These are phyloP conservation scores for Cydia strobilella DNA, from an alignment of 1,140 invertebrate genomes.

Conservation along the genomic window DNA sequence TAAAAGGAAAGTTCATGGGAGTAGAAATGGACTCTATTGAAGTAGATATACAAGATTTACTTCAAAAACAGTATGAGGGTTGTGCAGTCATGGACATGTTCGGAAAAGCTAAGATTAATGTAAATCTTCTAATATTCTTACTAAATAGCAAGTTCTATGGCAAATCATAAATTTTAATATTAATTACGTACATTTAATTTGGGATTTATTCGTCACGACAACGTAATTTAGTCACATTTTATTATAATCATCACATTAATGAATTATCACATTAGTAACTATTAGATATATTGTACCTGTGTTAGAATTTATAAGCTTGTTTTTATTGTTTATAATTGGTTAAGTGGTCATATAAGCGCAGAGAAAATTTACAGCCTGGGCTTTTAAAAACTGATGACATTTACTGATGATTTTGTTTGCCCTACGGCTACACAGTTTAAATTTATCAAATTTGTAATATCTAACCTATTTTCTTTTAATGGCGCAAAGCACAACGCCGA, in stretches of 20 bases:
- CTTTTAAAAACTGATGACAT: neutral
- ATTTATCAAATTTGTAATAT: too few relatives aligned
- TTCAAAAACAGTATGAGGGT: slow-evolving; percentile 90
- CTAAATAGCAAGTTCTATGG: slow-evolving; percentile 91
- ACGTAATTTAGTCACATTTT: neutral
- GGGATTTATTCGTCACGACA: neutral
- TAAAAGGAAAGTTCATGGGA: slow-evolving; percentile 90
- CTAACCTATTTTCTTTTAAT: too few relatives aligned
- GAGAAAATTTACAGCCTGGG: slow-evolving; percentile 12
- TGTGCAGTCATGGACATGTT: slow-evolving; percentile 90
- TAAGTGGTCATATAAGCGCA: neutral
- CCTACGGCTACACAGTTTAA: neutral
- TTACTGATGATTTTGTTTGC: neutral
- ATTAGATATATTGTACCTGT: neutral
- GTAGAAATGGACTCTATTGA: slow-evolving; percentile 89
- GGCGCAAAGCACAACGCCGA: too few relatives aligned
- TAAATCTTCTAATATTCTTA: slow-evolving; percentile 88
- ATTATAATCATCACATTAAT: slow-evolving; percentile 11
- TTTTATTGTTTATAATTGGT: neutral
- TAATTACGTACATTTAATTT: neutral
- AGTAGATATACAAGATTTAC: slow-evolving; percentile 87
- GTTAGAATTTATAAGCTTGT: slow-evolving; percentile 5
- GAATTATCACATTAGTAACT: neutral
- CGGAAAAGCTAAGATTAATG: slow-evolving; percentile 89
- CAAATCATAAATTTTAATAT: slow-evolving; percentile 61